Percentiles rank a stretch among this genome's conserved stretches.
Conservation (phyloP, 1,140 invertebrate genomes). For the Ceratina calcarata region DNA sequence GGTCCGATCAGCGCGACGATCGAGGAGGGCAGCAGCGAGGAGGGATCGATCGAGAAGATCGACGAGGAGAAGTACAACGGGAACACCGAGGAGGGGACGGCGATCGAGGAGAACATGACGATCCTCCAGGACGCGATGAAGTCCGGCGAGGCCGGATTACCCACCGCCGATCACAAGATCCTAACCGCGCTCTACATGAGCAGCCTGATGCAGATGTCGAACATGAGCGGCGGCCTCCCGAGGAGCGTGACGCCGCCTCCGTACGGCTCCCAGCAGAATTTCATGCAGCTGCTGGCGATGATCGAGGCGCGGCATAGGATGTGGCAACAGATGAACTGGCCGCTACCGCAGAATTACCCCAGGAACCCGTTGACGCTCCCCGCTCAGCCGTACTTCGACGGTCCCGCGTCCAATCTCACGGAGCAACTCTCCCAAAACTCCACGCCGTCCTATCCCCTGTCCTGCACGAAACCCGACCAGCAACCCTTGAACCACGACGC, state of each 20-base stretch:
- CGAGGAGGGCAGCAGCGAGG: constrained; percentile 62
- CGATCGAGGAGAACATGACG: constrained; percentile 68
- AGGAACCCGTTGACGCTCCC: constrained; percentile 71
- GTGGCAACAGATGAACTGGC: constrained; percentile 80
- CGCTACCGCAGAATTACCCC: constrained; percentile 71
- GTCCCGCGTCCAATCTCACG: constrained; percentile 64
- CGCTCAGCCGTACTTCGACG: constrained; percentile 75
- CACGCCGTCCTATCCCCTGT: constrained; percentile 71
- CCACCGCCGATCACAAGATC: constrained; percentile 81
- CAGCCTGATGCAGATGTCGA: constrained; percentile 80
- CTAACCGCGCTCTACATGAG: constrained; percentile 84
- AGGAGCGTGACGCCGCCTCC: constrained; percentile 70
- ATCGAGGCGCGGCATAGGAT: constrained; percentile 79
- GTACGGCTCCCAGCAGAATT: constrained; percentile 74
- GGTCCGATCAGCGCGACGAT: constrained; percentile 36
- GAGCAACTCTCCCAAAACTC: constrained; percentile 76
- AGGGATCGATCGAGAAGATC: constrained; percentile 50
- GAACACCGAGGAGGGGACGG: constrained; percentile 50
- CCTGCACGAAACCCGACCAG: constrained; percentile 78
- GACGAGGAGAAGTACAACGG: constrained; percentile 62
- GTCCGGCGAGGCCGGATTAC: constrained; percentile 75
- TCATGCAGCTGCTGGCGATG: constrained; percentile 77
- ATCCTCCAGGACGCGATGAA: constrained; percentile 76
- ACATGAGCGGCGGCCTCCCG: constrained; percentile 65
- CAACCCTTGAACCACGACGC: constrained; percentile 70